Percentiles rank a stretch among this genome's conserved stretches.
phyloP scores from a whole-genome alignment of 2,888 invertebrate species.

The Clepsis dumicolana region DNA sequence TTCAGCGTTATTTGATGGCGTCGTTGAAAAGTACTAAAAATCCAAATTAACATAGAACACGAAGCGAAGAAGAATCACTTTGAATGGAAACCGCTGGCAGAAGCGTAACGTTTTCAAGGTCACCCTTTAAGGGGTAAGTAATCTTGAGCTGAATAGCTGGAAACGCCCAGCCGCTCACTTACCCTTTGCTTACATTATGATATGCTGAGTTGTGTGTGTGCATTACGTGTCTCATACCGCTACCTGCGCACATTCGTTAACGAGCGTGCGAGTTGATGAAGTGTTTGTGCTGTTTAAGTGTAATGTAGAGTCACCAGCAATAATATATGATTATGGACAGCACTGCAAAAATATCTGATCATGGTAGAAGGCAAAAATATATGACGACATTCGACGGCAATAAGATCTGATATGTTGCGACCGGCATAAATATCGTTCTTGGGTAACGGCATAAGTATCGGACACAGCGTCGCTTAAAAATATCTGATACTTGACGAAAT shows the following conservation, averaged over 20 bases:
- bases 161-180: slow-evolving; percentile 12
- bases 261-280: background rate
- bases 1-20: slow-evolving; percentile 28
- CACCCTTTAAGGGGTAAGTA: slow-evolving; percentile 16
- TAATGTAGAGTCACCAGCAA: too few species aligned
- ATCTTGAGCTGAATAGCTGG: slow-evolving; percentile 26
- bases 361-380: too few species aligned
- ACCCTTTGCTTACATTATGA: background rate
- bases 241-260: background rate
- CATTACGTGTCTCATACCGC: background rate
- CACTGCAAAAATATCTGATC: too few species aligned
- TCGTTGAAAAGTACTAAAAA: slow-evolving; percentile 26
- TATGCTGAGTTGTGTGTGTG: slow-evolving; percentile 1
- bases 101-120: slow-evolving; percentile 32
- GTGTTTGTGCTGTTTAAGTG: too few species aligned
- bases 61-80: slow-evolving; percentile 30
- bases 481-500: too few species aligned
- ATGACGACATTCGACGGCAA: too few species aligned
- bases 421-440: too few species aligned
- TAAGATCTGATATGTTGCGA: too few species aligned
- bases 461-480: too few species aligned
- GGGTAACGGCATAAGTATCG: too few species aligned
- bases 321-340: too few species aligned
- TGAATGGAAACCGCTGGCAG: slow-evolving; percentile 18
- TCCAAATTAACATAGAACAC: slow-evolving; percentile 36